phyloP scores from a whole-genome alignment of 2,113 vertebrate species.

The Tenebrosternarchus preto region DNA sequence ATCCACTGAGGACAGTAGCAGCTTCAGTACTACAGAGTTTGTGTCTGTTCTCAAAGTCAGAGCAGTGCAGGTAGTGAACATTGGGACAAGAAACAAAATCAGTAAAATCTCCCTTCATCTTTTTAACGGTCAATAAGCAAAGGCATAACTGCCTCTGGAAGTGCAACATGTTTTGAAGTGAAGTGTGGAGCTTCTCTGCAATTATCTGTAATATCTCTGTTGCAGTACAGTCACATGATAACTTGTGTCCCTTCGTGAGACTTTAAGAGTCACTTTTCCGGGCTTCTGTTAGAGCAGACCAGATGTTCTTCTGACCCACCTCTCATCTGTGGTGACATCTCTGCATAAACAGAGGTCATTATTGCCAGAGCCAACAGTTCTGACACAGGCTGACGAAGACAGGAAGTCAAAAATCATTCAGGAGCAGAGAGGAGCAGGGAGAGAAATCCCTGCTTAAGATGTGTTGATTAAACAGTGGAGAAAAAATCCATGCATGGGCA shows the following conservation, averaged over 20 bases:
- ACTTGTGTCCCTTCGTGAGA: not conserved
- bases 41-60: not conserved
- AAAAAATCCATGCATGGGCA: conserved; percentile 55
- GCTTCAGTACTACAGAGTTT: not conserved
- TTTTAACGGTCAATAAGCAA: conserved; percentile 56
- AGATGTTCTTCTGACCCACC: not conserved
- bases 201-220: not conserved
- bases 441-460: conserved; percentile 60
- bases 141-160: not conserved
- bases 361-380: conserved; percentile 46
- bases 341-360: conserved; percentile 24
- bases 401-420: conserved; percentile 38
- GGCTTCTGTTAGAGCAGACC: conserved; percentile 1
- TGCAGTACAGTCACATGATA: not conserved
- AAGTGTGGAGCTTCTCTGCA: not conserved
- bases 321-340: not conserved
- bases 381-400: conserved; percentile 55
- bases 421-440: conserved; percentile 46
- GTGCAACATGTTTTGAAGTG: not conserved
- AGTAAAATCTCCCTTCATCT: conserved; percentile 54
- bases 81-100: conserved; percentile 50
- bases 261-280: not conserved
- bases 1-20: not conserved
- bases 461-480: conserved; percentile 52
- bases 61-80: conserved; percentile 60